Conservation (phyloP, 2,797 vertebrate genomes). For the Sphaeramia orbicularis region DNA sequence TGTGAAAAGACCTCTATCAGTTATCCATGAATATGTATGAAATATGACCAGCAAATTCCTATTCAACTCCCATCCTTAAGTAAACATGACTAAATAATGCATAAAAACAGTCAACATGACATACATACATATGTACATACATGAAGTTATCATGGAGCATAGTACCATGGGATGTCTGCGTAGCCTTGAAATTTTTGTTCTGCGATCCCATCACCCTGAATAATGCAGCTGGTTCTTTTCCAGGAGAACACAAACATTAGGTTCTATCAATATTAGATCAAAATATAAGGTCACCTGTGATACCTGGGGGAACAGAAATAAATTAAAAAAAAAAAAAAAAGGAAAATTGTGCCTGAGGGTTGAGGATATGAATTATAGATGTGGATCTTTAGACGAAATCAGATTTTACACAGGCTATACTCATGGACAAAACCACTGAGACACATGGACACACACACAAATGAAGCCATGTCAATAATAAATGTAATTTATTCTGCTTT, state of each 20-base stretch:
- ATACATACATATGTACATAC: background rate
- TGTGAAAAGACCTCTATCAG: too few species aligned
- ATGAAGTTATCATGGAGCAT: too few species aligned
- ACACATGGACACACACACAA: conserved; percentile 5
- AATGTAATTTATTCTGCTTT: conserved; percentile 21
- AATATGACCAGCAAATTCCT: too few species aligned
- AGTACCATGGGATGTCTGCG: background rate
- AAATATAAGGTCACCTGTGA: conserved; percentile 13
- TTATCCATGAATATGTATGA: too few species aligned
- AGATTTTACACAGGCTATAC: conserved; percentile 13
- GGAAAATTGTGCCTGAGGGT: conserved; percentile 3
- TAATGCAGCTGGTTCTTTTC: conserved; percentile 41
- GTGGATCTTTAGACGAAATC: conserved; percentile 13
- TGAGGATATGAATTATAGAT: conserved; percentile 53
- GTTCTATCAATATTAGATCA: conserved; percentile 49
- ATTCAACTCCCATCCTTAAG: too few species aligned
- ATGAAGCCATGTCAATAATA: conserved; percentile 15
- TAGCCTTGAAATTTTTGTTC: background rate
- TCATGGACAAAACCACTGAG: background rate
- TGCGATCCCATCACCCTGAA: conserved; percentile 27
- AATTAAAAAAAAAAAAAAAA: conserved; percentile 9
- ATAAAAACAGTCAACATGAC: background rate
- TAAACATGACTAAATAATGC: conserved; percentile 9
- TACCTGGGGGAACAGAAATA: conserved; percentile 6
- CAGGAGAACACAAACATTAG: conserved; percentile 40